phyloP scores from a whole-genome alignment of 2,113 vertebrate species.

The Hyaena hyaena region DNA sequence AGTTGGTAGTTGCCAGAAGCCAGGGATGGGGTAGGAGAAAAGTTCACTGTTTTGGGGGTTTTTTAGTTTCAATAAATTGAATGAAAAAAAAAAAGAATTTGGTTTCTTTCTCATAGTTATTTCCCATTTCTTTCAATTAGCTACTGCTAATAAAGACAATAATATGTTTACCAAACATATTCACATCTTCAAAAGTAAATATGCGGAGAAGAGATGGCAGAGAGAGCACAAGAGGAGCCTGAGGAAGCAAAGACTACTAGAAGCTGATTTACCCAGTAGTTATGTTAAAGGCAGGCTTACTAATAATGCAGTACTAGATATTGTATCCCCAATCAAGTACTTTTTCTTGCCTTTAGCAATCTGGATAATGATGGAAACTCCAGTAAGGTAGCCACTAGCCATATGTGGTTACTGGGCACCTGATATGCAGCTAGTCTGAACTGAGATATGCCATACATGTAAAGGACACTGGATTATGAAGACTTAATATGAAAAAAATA shows the following conservation, averaged over 20 bases:
- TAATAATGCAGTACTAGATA: not conserved
- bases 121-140: conserved; percentile 1
- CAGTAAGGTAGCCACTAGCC: not conserved
- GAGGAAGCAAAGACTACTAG: not conserved
- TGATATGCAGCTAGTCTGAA: not conserved
- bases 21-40: not conserved
- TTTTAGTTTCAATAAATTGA: not conserved
- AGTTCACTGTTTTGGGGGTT: not conserved
- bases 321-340: not conserved
- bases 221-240: not conserved
- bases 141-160: conserved; percentile 44
- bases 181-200: conserved; percentile 47
- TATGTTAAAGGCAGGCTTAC: not conserved
- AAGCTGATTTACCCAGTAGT: not conserved
- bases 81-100: not conserved
- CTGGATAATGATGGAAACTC: not conserved
- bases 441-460: not conserved
- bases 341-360: conserved; percentile 23
- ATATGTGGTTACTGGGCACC: not conserved
- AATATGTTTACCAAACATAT: conserved; percentile 40
- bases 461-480: conserved; percentile 25
- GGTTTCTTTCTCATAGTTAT: conserved; percentile 43
- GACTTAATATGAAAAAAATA: not conserved
- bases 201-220: not conserved
- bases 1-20: not conserved